phyloP scores from a whole-genome alignment of 1,140 invertebrate species.

The Gerris buenoi region DNA sequence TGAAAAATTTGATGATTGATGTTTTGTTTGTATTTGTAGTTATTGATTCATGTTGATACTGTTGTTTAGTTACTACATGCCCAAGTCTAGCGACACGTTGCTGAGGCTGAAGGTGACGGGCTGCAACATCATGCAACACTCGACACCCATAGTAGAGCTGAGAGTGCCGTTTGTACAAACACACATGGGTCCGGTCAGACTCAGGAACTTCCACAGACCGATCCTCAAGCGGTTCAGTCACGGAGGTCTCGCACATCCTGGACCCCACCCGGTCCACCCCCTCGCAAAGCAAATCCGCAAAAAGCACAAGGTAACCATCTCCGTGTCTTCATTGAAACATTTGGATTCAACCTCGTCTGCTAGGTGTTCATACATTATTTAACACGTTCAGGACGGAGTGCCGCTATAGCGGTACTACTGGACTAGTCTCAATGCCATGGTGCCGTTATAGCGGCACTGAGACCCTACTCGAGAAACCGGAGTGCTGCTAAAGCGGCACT shows the following conservation, averaged over 20 bases:
- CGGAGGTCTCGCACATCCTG: constrained; percentile 52
- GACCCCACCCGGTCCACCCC: constrained; percentile 59
- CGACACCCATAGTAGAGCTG: constrained; percentile 90
- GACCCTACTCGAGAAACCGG: no score
- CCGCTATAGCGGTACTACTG: no score
- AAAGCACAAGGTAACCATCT: constrained; percentile 68
- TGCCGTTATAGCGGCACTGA: no score
- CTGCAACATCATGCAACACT: constrained; percentile 85
- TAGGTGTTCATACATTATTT: no score
- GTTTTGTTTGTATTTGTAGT: no score
- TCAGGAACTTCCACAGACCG: constrained; percentile 87
- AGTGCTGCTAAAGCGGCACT: no score
- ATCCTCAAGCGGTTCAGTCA: constrained; percentile 75
- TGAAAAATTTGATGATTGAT: no score
- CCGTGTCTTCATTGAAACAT: no score
- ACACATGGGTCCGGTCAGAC: constrained; percentile 63
- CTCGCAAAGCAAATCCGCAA: constrained; percentile 82
- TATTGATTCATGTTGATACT: no score
- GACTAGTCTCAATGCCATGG: no score
- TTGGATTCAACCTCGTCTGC: no score
- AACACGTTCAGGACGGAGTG: no score
- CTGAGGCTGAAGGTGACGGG: constrained; percentile 62
- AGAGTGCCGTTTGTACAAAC: constrained; percentile 89
- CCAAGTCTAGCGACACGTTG: constrained; percentile 65
- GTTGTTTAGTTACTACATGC: constrained; percentile 78